Evolutionary conservation across 1,140 invertebrate genomes (phyloP), one percentile per base, ranked within the genome.

Genomic region (Bombus polaris): DNA sequence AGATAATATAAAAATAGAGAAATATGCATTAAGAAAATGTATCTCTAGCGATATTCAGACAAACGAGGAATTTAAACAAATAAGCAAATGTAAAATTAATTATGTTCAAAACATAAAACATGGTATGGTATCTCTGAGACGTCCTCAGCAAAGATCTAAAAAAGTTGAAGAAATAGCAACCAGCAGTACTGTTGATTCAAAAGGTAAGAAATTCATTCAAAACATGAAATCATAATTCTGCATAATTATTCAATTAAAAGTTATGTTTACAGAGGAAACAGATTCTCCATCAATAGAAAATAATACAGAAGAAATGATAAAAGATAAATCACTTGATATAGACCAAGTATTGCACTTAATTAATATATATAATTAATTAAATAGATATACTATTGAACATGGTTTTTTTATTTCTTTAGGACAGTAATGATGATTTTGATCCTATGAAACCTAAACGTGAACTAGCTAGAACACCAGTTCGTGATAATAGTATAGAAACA

Each of bases 401-500:
- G 18, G 18, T 32, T 80, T 35, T 84, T 15, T 53, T 25, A 81
- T 83, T 35, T 28, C 2, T 81, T 37, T 39, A 85, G 73, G 39
- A 66, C 2, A 12, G 0, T 32, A 9, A 28, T 32, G 15, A 62
- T 28, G 18, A 42, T 28, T 88, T 89, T 79, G 81, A 94, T 81
- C 93, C 92, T 35, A 93, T 94, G 92, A 85, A 90, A 71, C 92
- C 93, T 2, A 89, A 79, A 75, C 81, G 59, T 59, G 88, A 93
- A 72, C 71, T 94, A 42, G 37, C 81, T 59, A 87, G 93, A 66
- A 93, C 89, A 42, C 90, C 91, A 35, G 2, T 70, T 53, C 53
- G 44, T 65, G 84, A 71, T 86, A 76, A 59, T 37, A 53, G 15
- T 53, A 9, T 53, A 53, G 47, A n/a, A 13, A 44, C n/a, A 84